Evolutionary conservation across 2,888 invertebrate species (phyloP), one percentile per base, ranked within the genome.

Genomic region (Cheilosia variabilis): DNA sequence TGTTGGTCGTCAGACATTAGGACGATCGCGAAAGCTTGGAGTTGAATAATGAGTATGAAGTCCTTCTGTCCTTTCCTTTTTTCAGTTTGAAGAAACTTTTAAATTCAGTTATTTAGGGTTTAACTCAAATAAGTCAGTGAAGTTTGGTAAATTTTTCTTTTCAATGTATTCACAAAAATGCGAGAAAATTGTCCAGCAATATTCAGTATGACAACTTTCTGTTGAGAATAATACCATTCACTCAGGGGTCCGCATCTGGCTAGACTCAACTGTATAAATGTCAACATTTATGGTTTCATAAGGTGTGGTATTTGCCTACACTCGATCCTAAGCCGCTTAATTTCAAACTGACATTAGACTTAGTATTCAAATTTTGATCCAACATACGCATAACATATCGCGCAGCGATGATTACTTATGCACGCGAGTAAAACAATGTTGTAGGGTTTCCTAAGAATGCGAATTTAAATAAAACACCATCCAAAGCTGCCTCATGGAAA

Each of bases 231-330:
- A n/a, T 43, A 43, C n/a, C 17, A 9, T 19, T 22, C 13, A 52
- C 13, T 52, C 6, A 13, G 52, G 6, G 22, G 52, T n/a, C 15
- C 52, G 15, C 27, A n/a, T 15, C 15, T 5, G 2, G 1, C 13
- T 2, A 24, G 27, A 24, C 7, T 24, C 24, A 7, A 52, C 24
- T 52, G 57, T 58, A 5, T 1, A 10, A 19, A 55, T 31, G 43
- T 19, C 47, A 76, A 72, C 50, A 13, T 63, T 2, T 83, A 69
- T 45, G 83, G 83, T 57, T 83, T 83, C 83, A 45, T 45, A 63
- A 83, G 78, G 62, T 73, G 78, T 83, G 83, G 82, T 72, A 76
- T 76, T 76, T 69, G 57, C 52, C 57, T 45, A 62, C 53, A 76
- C 71, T 71, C 27, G 65, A 62, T 24, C 15, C 19, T 69, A 86